Conservation (phyloP, 2,888 invertebrate genomes). For the Pollenia labialis region DNA sequence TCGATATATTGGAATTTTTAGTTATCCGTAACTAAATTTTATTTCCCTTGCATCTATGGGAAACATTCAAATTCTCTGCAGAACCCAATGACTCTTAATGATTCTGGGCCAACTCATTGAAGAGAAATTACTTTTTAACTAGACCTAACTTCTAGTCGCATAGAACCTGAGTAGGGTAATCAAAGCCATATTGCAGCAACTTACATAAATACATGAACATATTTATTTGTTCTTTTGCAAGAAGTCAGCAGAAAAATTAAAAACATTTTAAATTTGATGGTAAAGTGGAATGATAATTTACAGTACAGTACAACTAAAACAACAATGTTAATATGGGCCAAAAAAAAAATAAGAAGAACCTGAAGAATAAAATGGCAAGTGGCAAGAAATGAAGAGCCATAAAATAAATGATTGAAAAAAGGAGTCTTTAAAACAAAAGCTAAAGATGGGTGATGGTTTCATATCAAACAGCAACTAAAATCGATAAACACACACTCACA, state of each 20-base stretch:
- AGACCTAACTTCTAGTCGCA: too few species aligned
- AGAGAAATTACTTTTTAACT: too few species aligned
- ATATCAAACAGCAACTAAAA: conserved; percentile 3
- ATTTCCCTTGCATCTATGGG: too few species aligned
- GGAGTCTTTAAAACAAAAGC: conserved; percentile 41
- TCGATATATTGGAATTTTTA: too few species aligned
- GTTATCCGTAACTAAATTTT: too few species aligned
- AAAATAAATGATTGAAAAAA: conserved; percentile 57
- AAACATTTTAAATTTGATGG: conserved; percentile 19
- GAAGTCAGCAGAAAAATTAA: conserved; percentile 21
- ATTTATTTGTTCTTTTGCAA: neutral
- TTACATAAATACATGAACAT: neutral
- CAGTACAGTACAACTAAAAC: neutral
- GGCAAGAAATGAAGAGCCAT: conserved; percentile 35
- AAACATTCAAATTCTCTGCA: too few species aligned
- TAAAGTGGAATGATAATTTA: conserved; percentile 24
- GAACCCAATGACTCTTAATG: too few species aligned
- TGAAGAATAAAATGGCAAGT: neutral
- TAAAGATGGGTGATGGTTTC: conserved; percentile 7
- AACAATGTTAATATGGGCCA: too few species aligned
- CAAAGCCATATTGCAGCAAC: neutral
- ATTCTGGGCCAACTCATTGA: too few species aligned
- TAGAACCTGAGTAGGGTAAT: neutral
- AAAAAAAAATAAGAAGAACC: neutral
- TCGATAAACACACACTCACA: neutral